Percentiles rank a stretch among this genome's conserved stretches.
phyloP scores from a whole-genome alignment of 2,797 vertebrate species.

The Prunella strophiata region DNA sequence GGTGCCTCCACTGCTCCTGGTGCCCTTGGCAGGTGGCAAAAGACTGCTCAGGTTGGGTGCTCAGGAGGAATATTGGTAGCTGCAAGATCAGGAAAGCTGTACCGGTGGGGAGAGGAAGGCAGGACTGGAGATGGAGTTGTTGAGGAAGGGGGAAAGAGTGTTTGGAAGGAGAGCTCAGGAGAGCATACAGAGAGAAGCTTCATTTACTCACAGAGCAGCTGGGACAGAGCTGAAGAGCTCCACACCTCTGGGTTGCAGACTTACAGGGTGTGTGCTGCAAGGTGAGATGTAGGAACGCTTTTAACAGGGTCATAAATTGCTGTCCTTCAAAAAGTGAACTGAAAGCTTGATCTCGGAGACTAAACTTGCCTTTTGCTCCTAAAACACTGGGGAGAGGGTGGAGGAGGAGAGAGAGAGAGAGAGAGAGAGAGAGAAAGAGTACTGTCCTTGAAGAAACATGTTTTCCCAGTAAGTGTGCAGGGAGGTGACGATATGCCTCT shows the following conservation, averaged over 20 bases:
- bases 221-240: background rate
- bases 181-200: background rate
- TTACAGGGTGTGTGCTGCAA: background rate
- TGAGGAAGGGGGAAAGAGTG: background rate
- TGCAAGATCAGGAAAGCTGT: background rate
- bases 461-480: slow-evolving; percentile 2
- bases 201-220: background rate
- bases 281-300: background rate
- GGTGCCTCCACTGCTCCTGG: background rate
- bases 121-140: background rate
- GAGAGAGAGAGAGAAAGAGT: background rate
- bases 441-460: slow-evolving; percentile 25
- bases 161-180: background rate
- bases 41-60: background rate
- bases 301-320: background rate
- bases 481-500: background rate
- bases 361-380: background rate
- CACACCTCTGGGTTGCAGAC: background rate
- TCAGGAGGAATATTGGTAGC: background rate
- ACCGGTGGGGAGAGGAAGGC: background rate
- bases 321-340: background rate
- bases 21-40: background rate
- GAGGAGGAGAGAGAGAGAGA: background rate
- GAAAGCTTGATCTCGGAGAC: background rate
- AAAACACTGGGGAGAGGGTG: background rate